Conservation (phyloP, 2,797 vertebrate species). For the Pitangus sulphuratus region DNA sequence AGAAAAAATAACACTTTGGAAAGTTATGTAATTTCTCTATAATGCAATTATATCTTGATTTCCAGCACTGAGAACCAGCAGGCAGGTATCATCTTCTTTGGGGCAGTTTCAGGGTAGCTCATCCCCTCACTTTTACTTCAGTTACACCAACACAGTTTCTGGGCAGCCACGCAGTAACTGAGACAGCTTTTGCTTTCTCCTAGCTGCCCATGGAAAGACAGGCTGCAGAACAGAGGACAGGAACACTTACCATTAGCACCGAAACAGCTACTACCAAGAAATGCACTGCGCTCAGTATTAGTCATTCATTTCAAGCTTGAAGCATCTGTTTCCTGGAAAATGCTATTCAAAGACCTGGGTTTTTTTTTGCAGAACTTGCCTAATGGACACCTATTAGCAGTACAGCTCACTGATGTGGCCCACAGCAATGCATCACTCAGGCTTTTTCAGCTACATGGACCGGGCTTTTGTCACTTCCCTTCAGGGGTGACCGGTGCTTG, state of each 20-base stretch:
- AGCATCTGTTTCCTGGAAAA: slow-evolving; percentile 1
- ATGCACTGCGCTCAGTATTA: not conserved
- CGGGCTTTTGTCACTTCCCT: not conserved
- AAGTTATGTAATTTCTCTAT: not conserved
- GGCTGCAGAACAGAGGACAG: not conserved
- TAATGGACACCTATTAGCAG: not conserved
- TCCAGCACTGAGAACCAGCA: not conserved
- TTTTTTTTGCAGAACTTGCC: not conserved
- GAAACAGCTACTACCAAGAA: not conserved
- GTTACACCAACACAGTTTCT: not conserved
- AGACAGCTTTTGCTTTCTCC: not conserved
- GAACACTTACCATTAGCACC: not conserved
- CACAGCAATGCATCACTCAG: not conserved
- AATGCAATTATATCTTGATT: not conserved
- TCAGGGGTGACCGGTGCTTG: not conserved
- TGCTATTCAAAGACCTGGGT: not conserved
- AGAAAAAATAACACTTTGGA: not conserved
- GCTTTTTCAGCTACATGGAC: accelerated
- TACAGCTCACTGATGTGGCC: not conserved
- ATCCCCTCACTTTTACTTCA: not conserved
- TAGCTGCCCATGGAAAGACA: not conserved
- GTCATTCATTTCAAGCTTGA: not conserved
- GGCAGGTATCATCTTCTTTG: accelerated
- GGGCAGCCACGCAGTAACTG: not conserved
- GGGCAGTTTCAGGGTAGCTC: not conserved